These are phyloP conservation scores for Dioctria linearis DNA, from an alignment of 2,888 invertebrate species.

Conservation along the genomic window DNA sequence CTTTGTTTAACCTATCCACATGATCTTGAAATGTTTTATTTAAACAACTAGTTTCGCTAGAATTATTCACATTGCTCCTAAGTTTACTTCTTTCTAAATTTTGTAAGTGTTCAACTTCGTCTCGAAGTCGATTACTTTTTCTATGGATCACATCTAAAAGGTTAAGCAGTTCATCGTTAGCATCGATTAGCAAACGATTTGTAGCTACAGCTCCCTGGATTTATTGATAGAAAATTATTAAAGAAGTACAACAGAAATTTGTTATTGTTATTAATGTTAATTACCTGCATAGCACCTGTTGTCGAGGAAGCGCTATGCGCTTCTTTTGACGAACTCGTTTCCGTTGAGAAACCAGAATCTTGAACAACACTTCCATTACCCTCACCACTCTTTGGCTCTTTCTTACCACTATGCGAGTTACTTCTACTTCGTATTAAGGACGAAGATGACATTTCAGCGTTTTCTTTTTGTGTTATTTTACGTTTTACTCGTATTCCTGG, in stretches of 20 bases:
- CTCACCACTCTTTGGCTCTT: slow-evolving; percentile 76
- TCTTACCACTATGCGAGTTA: slow-evolving; percentile 76
- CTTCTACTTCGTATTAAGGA: slow-evolving; percentile 76
- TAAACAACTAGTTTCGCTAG: slow-evolving; percentile 62
- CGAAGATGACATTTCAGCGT: slow-evolving; percentile 65
- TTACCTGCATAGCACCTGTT: slow-evolving; percentile 73
- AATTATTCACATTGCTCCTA: slow-evolving; percentile 57
- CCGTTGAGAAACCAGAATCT: slow-evolving; percentile 93
- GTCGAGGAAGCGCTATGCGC: slow-evolving; percentile 82
- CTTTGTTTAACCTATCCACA: slow-evolving; percentile 68
- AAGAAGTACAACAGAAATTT: neutral
- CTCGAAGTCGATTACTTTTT: slow-evolving; percentile 80
- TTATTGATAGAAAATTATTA: neutral
- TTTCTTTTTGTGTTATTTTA: slow-evolving; percentile 71
- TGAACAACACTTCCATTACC: slow-evolving; percentile 77
- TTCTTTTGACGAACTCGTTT: slow-evolving; percentile 87
- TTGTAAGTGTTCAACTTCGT: slow-evolving; percentile 80
- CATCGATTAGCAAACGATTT: slow-evolving; percentile 68
- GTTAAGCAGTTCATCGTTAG: slow-evolving; percentile 86
- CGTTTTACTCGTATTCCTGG: slow-evolving; percentile 84
- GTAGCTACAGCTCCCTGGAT: slow-evolving; percentile 66
- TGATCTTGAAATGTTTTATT: slow-evolving; percentile 68
- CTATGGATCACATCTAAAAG: slow-evolving; percentile 89
- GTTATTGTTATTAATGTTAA: neutral
- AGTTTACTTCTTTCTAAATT: slow-evolving; percentile 67